Percentiles rank a stretch among this genome's conserved stretches.
Conservation (phyloP, 2,797 vertebrate genomes). For the Acipenser ruthenus region DNA sequence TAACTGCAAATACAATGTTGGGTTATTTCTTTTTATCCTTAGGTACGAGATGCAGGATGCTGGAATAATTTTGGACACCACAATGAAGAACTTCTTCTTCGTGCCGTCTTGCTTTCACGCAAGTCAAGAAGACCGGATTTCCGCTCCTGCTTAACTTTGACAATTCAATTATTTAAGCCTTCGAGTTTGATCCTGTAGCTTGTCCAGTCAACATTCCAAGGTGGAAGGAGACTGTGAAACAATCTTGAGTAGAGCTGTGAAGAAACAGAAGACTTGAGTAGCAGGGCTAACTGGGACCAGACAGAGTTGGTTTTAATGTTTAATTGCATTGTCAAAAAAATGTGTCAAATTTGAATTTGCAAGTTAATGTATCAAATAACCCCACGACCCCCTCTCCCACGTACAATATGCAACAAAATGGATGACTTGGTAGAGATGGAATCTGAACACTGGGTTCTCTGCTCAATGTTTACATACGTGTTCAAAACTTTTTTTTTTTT, state of each 20-base stretch:
- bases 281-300: constrained; percentile 60
- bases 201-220: constrained; percentile 90
- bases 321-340: constrained; percentile 4
- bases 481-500: constrained; percentile 74
- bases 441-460: constrained; percentile 65
- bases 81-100: constrained; percentile 85
- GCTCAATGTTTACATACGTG: constrained; percentile 83
- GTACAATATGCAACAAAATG: constrained; percentile 84
- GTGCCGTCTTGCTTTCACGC: constrained; percentile 82
- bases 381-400: constrained; percentile 25
- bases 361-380: too few relatives aligned
- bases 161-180: constrained; percentile 44
- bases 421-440: constrained; percentile 79
- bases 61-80: constrained; percentile 68
- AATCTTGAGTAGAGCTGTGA: constrained; percentile 47
- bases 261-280: constrained; percentile 31
- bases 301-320: constrained; percentile 56
- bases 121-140: constrained; percentile 69
- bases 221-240: constrained; percentile 47
- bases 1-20: too few relatives aligned
- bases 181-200: constrained; percentile 60
- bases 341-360: too few relatives aligned
- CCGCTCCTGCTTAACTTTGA: constrained; percentile 75
- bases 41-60: constrained; percentile 93
- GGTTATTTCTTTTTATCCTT: constrained; percentile 19